Conservation (phyloP, 2,797 vertebrate genomes). For the Hyperoplus immaculatus region DNA sequence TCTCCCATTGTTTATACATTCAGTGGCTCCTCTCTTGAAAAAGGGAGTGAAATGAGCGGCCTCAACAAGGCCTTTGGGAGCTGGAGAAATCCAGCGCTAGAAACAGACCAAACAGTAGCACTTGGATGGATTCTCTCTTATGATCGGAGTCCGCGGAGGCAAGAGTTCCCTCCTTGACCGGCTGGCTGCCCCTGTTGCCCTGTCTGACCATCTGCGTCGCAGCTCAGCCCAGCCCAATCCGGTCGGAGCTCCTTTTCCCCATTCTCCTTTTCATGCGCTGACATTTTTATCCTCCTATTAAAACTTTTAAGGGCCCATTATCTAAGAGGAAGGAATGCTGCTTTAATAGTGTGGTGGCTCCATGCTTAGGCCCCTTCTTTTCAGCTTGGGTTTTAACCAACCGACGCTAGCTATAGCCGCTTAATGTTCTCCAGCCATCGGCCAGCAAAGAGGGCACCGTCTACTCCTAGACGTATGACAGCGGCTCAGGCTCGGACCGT, state of each 20-base stretch:
- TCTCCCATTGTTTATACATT: constrained; percentile 43
- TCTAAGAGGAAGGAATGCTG: constrained; percentile 85
- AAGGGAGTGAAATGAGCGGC: constrained; percentile 45
- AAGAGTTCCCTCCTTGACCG: constrained; percentile 66
- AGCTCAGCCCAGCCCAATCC: constrained; percentile 64
- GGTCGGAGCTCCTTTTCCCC: constrained; percentile 60
- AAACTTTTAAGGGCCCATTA: constrained; percentile 86
- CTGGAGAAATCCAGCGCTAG: constrained; percentile 34
- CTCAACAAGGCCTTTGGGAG: constrained; percentile 54
- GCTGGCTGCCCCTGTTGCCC: constrained; percentile 27
- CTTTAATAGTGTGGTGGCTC: constrained; percentile 85
- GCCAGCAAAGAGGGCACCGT: constrained; percentile 51
- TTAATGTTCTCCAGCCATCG: constrained; percentile 65
- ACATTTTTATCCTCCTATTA: constrained; percentile 88
- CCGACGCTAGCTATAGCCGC: constrained; percentile 57
- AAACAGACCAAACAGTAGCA: constrained; percentile 75
- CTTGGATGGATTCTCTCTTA: constrained; percentile 46
- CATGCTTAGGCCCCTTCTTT: constrained; percentile 81
- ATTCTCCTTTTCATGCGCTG: constrained; percentile 82
- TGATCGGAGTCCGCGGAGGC: constrained; percentile 39
- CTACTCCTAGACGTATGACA: constrained; percentile 67
- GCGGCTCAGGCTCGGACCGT: constrained; percentile 51
- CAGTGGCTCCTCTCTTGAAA: constrained; percentile 40
- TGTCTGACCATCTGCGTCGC: constrained; percentile 50
- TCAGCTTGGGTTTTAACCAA: constrained; percentile 69